Conservation (phyloP, 2,888 invertebrate genomes). For the Platycheirus albimanus region DNA sequence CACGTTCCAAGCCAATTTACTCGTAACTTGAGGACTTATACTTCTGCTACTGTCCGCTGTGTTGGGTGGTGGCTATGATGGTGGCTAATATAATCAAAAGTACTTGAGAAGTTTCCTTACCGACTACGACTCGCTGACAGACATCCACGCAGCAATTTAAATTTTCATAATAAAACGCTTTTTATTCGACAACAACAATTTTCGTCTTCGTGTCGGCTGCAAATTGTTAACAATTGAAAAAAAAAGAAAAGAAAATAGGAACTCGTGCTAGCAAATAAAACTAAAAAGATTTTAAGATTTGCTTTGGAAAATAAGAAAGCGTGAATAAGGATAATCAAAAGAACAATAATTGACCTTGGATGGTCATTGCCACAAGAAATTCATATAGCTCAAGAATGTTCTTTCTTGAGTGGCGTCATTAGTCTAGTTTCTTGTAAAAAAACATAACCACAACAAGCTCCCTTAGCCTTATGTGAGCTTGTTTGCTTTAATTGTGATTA, state of each 20-base stretch:
- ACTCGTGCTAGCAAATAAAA: neutral
- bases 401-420: neutral
- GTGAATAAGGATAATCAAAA: neutral
- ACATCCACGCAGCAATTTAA: neutral
- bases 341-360: constrained; percentile 10
- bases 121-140: neutral
- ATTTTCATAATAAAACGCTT: neutral
- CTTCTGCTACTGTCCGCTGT: neutral
- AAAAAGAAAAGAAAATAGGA: neutral
- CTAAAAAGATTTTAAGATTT: too few species aligned
- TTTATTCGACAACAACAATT: neutral
- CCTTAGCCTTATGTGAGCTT: neutral
- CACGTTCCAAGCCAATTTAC: neutral
- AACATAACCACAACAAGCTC: constrained; percentile 17
- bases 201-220: too few species aligned
- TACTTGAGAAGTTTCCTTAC: neutral
- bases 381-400: neutral
- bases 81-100: neutral
- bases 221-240: neutral
- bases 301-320: neutral
- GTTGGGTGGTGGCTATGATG: neutral
- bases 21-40: neutral
- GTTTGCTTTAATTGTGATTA: constrained; percentile 43
- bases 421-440: neutral
- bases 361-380: constrained; percentile 4